These are phyloP conservation scores for Uromys caudimaculatus DNA, from an alignment of 2,797 vertebrate species.

Conservation along the genomic window DNA sequence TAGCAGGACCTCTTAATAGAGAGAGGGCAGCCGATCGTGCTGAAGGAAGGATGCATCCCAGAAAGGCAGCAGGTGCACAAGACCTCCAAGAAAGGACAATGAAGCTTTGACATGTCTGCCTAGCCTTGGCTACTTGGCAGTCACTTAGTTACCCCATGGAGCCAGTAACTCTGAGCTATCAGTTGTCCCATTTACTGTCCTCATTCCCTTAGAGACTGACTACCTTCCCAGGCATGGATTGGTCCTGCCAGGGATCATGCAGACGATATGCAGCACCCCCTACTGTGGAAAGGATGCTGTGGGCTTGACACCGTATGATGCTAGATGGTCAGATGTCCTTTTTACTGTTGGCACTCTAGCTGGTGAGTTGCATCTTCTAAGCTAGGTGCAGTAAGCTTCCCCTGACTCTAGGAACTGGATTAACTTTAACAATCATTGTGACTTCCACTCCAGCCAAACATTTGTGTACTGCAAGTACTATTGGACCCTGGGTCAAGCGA, in stretches of 20 bases:
- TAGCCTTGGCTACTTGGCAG: not conserved
- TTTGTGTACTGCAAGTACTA: not conserved
- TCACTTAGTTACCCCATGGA: not conserved
- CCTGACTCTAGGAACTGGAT: not conserved
- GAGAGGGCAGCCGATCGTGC: not conserved
- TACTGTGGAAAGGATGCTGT: not conserved
- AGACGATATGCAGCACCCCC: not conserved
- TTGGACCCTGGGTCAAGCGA: not conserved
- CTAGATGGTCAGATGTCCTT: not conserved
- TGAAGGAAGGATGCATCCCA: not conserved
- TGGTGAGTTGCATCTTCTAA: not conserved
- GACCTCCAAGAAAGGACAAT: not conserved
- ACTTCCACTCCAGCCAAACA: not conserved
- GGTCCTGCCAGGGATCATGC: fast-evolving
- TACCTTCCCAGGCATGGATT: not conserved
- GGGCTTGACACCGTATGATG: not conserved
- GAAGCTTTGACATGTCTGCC: not conserved
- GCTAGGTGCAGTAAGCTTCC: not conserved
- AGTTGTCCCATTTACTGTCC: not conserved
- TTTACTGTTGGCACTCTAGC: not conserved
- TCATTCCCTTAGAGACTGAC: not conserved
- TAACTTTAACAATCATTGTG: not conserved
- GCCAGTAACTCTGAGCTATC: not conserved
- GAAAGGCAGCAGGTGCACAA: not conserved
- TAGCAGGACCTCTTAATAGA: not conserved